A percentile compares a stretch with the other conserved stretches of the same genome.
phyloP scores from a whole-genome alignment of 2,113 vertebrate species.

The Willisornis vidua region DNA sequence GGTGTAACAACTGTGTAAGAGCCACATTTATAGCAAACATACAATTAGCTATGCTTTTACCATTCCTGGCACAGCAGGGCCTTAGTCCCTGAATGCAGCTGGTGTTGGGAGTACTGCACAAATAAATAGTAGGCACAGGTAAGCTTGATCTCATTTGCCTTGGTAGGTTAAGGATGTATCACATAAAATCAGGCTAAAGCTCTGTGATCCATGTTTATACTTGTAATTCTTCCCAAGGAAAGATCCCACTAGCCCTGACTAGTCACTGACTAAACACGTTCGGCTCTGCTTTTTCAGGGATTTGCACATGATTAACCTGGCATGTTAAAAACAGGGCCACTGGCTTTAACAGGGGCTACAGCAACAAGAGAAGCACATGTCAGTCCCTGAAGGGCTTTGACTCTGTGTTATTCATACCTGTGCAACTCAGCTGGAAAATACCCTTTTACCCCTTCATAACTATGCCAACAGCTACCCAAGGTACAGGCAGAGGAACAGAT shows the following conservation, averaged over 20 bases:
- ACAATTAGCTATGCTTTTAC: constrained; percentile 30
- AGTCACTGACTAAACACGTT: background rate
- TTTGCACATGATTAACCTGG: background rate
- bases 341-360: background rate
- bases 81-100: constrained; percentile 20
- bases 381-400: background rate
- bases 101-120: background rate
- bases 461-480: background rate
- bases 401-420: background rate
- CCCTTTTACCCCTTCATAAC: background rate
- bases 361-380: background rate
- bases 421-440: background rate
- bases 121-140: background rate
- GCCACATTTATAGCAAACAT: constrained; percentile 22
- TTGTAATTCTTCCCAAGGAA: background rate
- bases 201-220: background rate
- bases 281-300: background rate
- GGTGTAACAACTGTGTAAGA: constrained; percentile 45
- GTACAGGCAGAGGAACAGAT: background rate
- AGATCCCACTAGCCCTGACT: background rate
- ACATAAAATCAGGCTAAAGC: background rate
- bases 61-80: constrained; percentile 32
- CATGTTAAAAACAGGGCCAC: background rate
- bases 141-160: constrained; percentile 16
- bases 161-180: background rate